phyloP scores from a whole-genome alignment of 2,888 invertebrate species.

The Autographa pulchrina region DNA sequence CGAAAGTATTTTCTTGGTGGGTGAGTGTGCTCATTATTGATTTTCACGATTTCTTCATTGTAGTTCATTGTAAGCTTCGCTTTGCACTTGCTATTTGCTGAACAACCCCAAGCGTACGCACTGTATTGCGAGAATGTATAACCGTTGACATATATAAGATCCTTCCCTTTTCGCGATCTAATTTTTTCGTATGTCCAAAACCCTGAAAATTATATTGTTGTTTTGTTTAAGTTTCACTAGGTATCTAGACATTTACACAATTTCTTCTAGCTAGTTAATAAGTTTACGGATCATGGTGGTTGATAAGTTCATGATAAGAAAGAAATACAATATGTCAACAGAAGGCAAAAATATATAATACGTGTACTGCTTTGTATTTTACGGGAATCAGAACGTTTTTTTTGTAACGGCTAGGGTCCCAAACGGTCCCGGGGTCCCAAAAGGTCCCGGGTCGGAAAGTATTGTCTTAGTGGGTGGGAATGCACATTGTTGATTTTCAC shows the following conservation, averaged over 20 bases:
- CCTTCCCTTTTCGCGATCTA: constrained; percentile 53
- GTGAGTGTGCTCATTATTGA: constrained; percentile 33
- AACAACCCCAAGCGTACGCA: constrained; percentile 39
- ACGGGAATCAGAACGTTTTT: not conserved
- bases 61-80: constrained; percentile 63
- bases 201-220: constrained; percentile 26
- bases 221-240: not conserved
- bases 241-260: too few species aligned
- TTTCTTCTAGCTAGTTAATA: too few species aligned
- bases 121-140: constrained; percentile 58
- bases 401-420: too few species aligned
- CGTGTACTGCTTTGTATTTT: too few species aligned
- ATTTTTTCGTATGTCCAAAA: constrained; percentile 22
- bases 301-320: too few species aligned
- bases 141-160: constrained; percentile 57
- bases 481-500: constrained; percentile 22
- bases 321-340: too few species aligned
- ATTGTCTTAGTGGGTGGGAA: constrained; percentile 29
- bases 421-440: too few species aligned
- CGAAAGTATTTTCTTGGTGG: constrained; percentile 20
- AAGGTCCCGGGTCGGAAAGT: constrained; percentile 2
- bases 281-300: too few species aligned
- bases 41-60: constrained; percentile 10
- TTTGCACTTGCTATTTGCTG: constrained; percentile 57
- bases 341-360: too few species aligned